Conservation (phyloP, 92 coral and sea anemone species). For the Phenganax subtilis region DNA sequence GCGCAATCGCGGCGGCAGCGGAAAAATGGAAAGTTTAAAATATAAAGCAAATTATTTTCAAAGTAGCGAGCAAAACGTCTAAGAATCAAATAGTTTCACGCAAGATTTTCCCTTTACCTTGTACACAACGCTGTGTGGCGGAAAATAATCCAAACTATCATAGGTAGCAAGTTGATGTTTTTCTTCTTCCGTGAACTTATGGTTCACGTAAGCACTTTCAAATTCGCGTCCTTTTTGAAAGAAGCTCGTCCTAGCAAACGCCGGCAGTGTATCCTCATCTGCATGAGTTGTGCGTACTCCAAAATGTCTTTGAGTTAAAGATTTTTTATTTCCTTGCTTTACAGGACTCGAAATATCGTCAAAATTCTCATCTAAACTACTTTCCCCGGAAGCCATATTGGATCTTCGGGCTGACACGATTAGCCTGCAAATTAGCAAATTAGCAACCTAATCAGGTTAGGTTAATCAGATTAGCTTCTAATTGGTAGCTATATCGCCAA, state of each 20-base stretch:
- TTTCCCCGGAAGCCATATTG: constrained; percentile 5
- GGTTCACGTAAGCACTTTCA: constrained; percentile 94
- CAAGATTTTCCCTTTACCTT: constrained; percentile 53
- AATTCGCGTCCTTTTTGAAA: constrained; percentile 96
- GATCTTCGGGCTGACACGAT: neutral
- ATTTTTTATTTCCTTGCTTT: neutral
- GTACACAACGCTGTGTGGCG: constrained; percentile 94
- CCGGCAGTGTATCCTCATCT: constrained; percentile 85
- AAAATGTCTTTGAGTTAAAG: constrained; percentile 10
- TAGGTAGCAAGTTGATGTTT: constrained; percentile 79
- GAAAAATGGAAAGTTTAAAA: no score
- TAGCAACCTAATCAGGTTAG: neutral
- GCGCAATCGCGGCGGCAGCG: neutral
- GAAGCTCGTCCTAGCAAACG: constrained; percentile 65
- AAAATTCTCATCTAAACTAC: neutral
- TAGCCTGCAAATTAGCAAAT: neutral
- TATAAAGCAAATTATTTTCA: neutral
- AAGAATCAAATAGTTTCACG: neutral
- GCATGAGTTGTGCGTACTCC: constrained; percentile 86
- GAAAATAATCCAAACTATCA: constrained; percentile 91
- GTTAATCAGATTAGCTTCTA: neutral
- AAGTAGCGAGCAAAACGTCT: neutral
- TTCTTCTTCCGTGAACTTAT: constrained; percentile 89
- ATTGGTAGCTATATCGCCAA: no score
- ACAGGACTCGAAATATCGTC: neutral